A percentile compares a stretch with the other conserved stretches of the same genome.
Conservation (phyloP, 2,888 invertebrate genomes). For the Coecobrya sp. region DNA sequence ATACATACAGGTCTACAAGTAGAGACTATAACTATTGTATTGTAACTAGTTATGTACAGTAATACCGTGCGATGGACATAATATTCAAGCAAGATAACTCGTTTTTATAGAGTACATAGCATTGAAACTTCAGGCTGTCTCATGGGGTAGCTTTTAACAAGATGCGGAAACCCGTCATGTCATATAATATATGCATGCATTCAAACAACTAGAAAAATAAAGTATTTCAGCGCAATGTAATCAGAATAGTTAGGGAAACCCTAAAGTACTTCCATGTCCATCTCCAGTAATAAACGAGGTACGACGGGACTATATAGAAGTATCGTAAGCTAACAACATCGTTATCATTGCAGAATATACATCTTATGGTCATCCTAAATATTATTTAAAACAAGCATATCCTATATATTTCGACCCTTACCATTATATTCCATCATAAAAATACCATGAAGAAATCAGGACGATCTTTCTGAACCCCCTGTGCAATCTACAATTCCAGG, state of each 20-base stretch:
- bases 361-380: no score
- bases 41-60: no score
- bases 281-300: background rate
- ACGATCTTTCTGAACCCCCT: no score
- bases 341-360: background rate
- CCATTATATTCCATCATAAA: no score
- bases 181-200: background rate
- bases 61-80: no score
- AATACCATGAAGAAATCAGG: no score
- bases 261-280: background rate
- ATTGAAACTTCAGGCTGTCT: constrained; percentile 45
- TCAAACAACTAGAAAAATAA: background rate
- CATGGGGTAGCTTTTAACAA: constrained; percentile 51
- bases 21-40: no score
- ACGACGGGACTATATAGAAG: no score
- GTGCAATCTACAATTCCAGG: no score
- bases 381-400: no score
- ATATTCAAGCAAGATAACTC: background rate
- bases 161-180: constrained; percentile 42
- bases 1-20: background rate
- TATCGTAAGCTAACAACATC: no score
- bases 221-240: constrained; percentile 20
- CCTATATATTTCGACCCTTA: no score
- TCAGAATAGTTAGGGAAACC: background rate
- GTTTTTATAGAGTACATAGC: background rate